phyloP scores from a whole-genome alignment of 1,140 invertebrate species.

The Panulirus ornatus region DNA sequence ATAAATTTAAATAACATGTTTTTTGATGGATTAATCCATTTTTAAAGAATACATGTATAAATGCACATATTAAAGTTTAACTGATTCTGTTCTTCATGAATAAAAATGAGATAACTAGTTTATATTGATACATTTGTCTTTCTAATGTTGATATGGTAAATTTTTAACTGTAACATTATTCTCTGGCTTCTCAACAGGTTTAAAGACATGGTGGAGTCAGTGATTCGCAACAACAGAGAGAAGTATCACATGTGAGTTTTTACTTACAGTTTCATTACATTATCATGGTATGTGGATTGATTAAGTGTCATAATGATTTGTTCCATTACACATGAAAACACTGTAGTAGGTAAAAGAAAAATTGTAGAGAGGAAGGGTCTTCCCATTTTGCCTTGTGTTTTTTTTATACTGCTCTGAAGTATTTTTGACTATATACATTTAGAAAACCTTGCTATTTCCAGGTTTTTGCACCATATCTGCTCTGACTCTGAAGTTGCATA shows the following conservation, averaged over 20 bases:
- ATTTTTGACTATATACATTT: too few relatives aligned
- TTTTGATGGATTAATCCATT: background rate
- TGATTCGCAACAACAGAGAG: slow-evolving; percentile 87
- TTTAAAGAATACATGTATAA: slow-evolving; percentile 23
- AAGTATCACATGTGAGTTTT: slow-evolving; percentile 86
- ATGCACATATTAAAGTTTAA: slow-evolving; percentile 2
- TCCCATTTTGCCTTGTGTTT: too few relatives aligned
- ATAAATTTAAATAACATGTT: slow-evolving; percentile 13
- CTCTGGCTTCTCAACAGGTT: slow-evolving; percentile 79
- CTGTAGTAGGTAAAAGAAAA: too few relatives aligned
- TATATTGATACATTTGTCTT: background rate
- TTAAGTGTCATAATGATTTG: background rate
- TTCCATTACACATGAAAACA: background rate
- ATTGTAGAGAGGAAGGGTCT: too few relatives aligned
- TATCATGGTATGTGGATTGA: background rate
- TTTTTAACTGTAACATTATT: background rate
- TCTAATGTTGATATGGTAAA: background rate
- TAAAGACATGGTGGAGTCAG: slow-evolving; percentile 89
- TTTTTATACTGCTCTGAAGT: too few relatives aligned
- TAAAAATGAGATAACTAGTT: slow-evolving; percentile 5
- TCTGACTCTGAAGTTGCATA: too few relatives aligned
- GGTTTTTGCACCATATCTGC: too few relatives aligned
- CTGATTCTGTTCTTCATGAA: background rate
- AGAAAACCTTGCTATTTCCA: too few relatives aligned
- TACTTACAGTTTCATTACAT: too few relatives aligned